These are phyloP conservation scores for Colletes latitarsis DNA, from an alignment of 1,140 invertebrate species.

Conservation along the genomic window DNA sequence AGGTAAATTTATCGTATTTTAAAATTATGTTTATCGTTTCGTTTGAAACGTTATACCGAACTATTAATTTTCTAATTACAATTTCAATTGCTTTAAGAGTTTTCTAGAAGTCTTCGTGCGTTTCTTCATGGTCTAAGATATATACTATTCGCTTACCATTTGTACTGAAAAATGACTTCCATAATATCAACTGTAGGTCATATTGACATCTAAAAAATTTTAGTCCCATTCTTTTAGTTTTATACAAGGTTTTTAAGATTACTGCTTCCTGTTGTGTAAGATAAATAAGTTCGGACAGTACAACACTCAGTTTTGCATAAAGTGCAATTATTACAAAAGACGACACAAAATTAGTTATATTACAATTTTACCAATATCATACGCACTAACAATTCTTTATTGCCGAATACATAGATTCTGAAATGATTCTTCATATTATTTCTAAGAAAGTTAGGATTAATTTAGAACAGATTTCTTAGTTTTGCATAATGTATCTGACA, in stretches of 20 bases:
- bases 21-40: constrained; percentile 3
- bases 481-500: constrained; percentile 13
- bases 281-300: constrained; percentile 37
- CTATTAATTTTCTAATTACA: background rate
- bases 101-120: background rate
- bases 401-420: constrained; percentile 1
- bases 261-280: background rate
- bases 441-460: constrained; percentile 33
- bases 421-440: constrained; percentile 33
- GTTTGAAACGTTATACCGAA: background rate
- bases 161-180: constrained; percentile 6
- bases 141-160: background rate
- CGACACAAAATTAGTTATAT: constrained; percentile 39
- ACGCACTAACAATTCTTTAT: constrained; percentile 25
- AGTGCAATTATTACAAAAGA: constrained; percentile 41
- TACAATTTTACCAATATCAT: constrained; percentile 15
- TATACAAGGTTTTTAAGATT: constrained; percentile 1
- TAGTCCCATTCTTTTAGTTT: constrained; percentile 2
- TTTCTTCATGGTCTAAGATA: background rate
- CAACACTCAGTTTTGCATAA: constrained; percentile 42
- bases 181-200: background rate
- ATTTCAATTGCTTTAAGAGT: background rate
- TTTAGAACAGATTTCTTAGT: constrained; percentile 34
- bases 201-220: background rate
- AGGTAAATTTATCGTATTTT: background rate